phyloP scores from a whole-genome alignment of 2,888 invertebrate genomes.

The Agrochola macilenta region DNA sequence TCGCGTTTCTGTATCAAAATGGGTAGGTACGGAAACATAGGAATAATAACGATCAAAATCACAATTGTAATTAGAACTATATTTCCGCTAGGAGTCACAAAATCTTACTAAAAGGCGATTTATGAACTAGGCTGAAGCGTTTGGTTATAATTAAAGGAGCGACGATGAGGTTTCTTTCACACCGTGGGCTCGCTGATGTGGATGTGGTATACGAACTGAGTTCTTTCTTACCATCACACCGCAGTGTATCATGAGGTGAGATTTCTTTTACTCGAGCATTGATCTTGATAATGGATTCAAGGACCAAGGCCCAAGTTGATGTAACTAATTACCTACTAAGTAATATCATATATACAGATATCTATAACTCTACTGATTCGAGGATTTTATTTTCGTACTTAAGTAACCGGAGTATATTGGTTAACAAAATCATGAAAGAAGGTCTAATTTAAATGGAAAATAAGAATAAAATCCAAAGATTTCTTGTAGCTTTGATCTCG shows the following conservation, averaged over 20 bases:
- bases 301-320: background rate
- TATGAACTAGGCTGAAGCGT: slow-evolving; percentile 34
- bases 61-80: background rate
- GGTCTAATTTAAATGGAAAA: no score
- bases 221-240: slow-evolving; percentile 33
- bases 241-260: no score
- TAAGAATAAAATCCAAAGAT: slow-evolving; percentile 24
- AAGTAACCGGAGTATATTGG: background rate
- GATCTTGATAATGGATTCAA: background rate
- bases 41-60: no score
- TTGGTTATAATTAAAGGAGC: slow-evolving; percentile 42
- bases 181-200: slow-evolving; percentile 6
- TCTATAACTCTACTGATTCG: background rate
- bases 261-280: background rate
- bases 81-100: slow-evolving; percentile 6
- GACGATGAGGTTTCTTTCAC: slow-evolving; percentile 31
- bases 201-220: slow-evolving; percentile 4
- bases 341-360: background rate
- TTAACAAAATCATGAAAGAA: slow-evolving; percentile 15
- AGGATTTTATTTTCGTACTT: background rate
- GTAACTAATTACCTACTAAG: background rate
- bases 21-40: no score
- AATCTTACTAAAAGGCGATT: slow-evolving; percentile 19
- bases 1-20: background rate
- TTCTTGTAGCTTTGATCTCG: slow-evolving; percentile 45